A percentile compares a stretch with the other conserved stretches of the same genome.
These are phyloP conservation scores for Conomelus anceps DNA, from an alignment of 2,888 invertebrate genomes.

Conservation along the genomic window DNA sequence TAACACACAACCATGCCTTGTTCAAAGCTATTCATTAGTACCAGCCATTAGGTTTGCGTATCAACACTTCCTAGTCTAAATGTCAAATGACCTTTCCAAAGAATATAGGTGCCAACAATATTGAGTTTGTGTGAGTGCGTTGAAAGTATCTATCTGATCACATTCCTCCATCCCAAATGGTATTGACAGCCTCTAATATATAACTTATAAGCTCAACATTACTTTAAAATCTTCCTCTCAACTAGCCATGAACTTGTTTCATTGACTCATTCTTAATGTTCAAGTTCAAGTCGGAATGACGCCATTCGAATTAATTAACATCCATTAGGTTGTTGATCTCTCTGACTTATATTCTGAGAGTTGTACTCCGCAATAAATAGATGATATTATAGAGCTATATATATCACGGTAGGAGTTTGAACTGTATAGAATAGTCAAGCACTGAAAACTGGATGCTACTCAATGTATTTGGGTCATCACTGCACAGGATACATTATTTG, in stretches of 20 bases:
- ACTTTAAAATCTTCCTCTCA: not conserved
- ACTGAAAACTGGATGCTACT: too few relatives aligned
- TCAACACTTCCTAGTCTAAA: not conserved
- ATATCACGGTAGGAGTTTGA: too few relatives aligned
- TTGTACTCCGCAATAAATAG: too few relatives aligned
- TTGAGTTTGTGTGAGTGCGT: not conserved
- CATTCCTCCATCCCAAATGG: not conserved
- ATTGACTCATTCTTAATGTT: not conserved
- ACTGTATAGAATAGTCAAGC: too few relatives aligned
- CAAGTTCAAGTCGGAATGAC: not conserved
- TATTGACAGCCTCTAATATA: not conserved
- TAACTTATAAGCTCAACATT: too few relatives aligned
- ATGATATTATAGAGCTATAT: too few relatives aligned
- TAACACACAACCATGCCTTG: not conserved
- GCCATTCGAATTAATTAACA: not conserved
- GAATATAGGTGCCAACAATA: not conserved
- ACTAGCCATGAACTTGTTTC: not conserved
- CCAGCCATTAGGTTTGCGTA: not conserved
- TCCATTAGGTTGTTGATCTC: not conserved
- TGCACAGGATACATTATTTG: too few relatives aligned
- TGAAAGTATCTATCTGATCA: not conserved
- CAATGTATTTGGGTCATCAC: too few relatives aligned
- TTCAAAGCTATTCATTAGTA: not conserved
- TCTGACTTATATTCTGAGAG: not conserved
- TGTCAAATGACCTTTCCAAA: not conserved